Conservation (phyloP, 1,140 invertebrate species). For the Lepidotrigona ventralis region DNA sequence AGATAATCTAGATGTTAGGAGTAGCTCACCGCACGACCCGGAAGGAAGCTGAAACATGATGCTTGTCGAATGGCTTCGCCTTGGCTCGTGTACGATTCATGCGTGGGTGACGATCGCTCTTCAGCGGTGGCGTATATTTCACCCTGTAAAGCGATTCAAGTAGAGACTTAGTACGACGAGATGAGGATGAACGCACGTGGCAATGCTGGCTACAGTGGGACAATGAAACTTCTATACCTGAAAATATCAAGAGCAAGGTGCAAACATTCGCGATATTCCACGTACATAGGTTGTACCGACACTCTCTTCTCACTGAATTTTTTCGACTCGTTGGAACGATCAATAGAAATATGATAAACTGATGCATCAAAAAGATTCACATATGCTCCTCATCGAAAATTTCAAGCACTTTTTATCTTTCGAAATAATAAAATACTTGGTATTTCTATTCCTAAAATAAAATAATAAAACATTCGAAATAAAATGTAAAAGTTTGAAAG, state of each 20-base stretch:
- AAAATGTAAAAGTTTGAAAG: too few relatives aligned
- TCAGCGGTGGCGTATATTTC: slow-evolving; percentile 58
- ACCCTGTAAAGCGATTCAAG: slow-evolving; percentile 79
- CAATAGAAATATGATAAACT: background rate
- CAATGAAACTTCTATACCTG: slow-evolving; percentile 79
- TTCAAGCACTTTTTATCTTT: too few relatives aligned
- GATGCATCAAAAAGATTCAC: background rate
- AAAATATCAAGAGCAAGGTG: slow-evolving; percentile 63
- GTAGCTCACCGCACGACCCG: slow-evolving; percentile 77
- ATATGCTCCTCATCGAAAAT: too few relatives aligned
- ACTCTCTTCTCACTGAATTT: slow-evolving; percentile 28
- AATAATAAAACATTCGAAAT: too few relatives aligned
- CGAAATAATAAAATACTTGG: too few relatives aligned
- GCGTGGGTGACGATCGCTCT: slow-evolving; percentile 61
- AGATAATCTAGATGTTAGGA: slow-evolving; percentile 78
- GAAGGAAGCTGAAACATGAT: slow-evolving; percentile 78
- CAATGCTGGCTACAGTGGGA: slow-evolving; percentile 70
- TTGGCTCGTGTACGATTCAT: slow-evolving; percentile 67
- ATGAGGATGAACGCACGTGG: slow-evolving; percentile 67
- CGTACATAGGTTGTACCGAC: background rate
- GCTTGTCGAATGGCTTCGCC: slow-evolving; percentile 72
- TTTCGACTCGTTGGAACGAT: background rate
- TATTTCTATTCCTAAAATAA: too few relatives aligned
- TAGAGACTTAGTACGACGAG: slow-evolving; percentile 76
- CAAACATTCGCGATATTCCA: slow-evolving; percentile 32